Evolutionary conservation across 2,888 invertebrate genomes (phyloP).

Genomic region (Halictus ligatus): DNA sequence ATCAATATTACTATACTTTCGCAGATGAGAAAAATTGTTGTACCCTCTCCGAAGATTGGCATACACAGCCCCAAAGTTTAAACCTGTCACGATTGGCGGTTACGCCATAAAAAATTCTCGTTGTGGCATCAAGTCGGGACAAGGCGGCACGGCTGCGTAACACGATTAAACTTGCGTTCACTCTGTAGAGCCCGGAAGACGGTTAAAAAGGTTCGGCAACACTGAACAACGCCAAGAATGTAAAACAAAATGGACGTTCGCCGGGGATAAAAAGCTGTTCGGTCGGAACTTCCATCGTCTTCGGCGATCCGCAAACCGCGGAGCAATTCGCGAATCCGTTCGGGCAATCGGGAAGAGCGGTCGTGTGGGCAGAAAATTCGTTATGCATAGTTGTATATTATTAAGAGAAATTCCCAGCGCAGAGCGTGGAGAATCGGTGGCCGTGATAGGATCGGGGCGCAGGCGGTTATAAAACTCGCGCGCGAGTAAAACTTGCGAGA

Average conservation of each 20-base stretch:
- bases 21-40: too few species aligned
- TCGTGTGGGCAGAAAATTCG: slow-evolving; percentile 21
- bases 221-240: too few species aligned
- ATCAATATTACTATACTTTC: too few species aligned
- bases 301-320: slow-evolving; percentile 1
- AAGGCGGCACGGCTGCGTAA: too few species aligned
- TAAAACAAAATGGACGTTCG: background rate
- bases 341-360: background rate
- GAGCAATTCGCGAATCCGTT: slow-evolving; percentile 41
- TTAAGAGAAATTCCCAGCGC: slow-evolving; percentile 47
- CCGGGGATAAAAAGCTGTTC: background rate
- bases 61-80: too few species aligned
- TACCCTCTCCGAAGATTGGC: too few species aligned
- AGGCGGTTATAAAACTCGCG: slow-evolving; percentile 36
- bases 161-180: too few species aligned
- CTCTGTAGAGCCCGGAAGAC: too few species aligned
- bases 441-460: slow-evolving; percentile 24
- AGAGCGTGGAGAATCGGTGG: background rate
- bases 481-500: slow-evolving; percentile 2
- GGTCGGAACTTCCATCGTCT: slow-evolving; percentile 6
- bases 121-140: too few species aligned
- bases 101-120: too few species aligned
- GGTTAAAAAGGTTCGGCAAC: too few species aligned
- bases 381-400: slow-evolving; percentile 56
- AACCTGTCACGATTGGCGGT: too few species aligned